phyloP scores from a whole-genome alignment of 1,140 invertebrate genomes.

The Drosophila sulfurigaster region DNA sequence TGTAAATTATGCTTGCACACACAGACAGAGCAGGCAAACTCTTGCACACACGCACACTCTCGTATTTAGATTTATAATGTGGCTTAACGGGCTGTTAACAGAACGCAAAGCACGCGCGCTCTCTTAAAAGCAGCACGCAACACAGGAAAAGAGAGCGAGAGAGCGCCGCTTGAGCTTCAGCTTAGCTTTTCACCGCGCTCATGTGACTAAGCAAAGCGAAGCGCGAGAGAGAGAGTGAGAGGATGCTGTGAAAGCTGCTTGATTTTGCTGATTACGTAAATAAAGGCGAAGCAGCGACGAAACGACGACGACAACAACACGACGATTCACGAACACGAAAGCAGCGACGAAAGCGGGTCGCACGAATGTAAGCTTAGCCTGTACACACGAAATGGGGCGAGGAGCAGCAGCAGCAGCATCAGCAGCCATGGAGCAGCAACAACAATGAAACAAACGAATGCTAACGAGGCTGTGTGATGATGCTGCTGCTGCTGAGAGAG shows the following conservation, averaged over 20 bases:
- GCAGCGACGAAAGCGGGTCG: conserved; percentile 56
- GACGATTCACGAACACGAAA: conserved; percentile 47
- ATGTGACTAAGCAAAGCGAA: conserved; percentile 60
- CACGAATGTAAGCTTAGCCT: conserved; percentile 23
- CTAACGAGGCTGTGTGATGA: conserved; percentile 46
- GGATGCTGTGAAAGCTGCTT: conserved; percentile 66
- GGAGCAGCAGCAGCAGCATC: conserved; percentile 26
- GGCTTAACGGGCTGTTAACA: conserved; percentile 56
- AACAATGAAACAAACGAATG: conserved; percentile 33
- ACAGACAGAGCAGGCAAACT: conserved; percentile 16
- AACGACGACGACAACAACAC: background rate
- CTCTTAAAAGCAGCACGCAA: conserved; percentile 30
- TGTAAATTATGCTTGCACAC: conserved; percentile 71
- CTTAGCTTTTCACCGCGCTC: conserved; percentile 75
- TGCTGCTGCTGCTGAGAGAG: conserved; percentile 38
- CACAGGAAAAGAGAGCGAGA: conserved; percentile 3
- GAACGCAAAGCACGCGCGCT: conserved; percentile 15
- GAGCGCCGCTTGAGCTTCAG: conserved; percentile 32
- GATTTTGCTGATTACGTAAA: conserved; percentile 82
- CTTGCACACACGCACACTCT: conserved; percentile 3
- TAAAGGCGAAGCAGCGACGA: conserved; percentile 71
- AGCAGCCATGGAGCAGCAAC: conserved; percentile 20
- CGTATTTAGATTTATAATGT: conserved; percentile 44
- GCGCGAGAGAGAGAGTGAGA: conserved; percentile 11
- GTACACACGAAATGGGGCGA: conserved; percentile 64